Conservation (phyloP, 2,113 vertebrate genomes). For the Hippocampus mohnikei region DNA sequence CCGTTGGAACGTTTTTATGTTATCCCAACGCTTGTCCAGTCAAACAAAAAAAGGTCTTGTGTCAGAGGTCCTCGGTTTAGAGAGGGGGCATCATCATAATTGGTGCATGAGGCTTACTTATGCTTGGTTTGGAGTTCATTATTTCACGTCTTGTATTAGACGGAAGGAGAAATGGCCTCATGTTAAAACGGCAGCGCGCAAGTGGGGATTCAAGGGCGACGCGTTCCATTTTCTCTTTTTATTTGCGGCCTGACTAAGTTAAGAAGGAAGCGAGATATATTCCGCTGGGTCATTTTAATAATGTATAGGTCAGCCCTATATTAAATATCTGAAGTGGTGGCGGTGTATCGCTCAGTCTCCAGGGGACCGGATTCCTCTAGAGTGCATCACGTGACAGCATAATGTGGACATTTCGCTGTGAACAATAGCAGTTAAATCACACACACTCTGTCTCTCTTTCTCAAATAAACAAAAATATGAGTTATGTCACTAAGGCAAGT, state of each 20-base stretch:
- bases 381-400: conserved; percentile 50
- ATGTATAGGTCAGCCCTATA: conserved; percentile 60
- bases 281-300: conserved; percentile 52
- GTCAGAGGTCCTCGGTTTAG: no score
- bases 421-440: background rate
- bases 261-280: conserved; percentile 30
- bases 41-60: no score
- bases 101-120: no score
- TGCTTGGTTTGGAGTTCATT: background rate
- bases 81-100: no score
- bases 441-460: background rate
- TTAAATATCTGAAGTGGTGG: conserved; percentile 64
- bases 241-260: conserved; percentile 33
- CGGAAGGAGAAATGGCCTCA: conserved; percentile 8
- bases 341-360: conserved; percentile 40
- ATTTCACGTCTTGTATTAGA: conserved; percentile 8
- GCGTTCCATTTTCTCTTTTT: conserved; percentile 41
- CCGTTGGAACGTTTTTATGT: no score
- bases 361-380: conserved; percentile 42
- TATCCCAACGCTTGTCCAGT: no score
- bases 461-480: background rate
- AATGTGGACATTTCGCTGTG: background rate
- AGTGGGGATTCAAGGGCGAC: conserved; percentile 39
- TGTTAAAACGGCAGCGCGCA: conserved; percentile 26
- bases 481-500: conserved; percentile 13